Conservation (phyloP, 2,888 invertebrate genomes). For the Acronicta aceris region DNA sequence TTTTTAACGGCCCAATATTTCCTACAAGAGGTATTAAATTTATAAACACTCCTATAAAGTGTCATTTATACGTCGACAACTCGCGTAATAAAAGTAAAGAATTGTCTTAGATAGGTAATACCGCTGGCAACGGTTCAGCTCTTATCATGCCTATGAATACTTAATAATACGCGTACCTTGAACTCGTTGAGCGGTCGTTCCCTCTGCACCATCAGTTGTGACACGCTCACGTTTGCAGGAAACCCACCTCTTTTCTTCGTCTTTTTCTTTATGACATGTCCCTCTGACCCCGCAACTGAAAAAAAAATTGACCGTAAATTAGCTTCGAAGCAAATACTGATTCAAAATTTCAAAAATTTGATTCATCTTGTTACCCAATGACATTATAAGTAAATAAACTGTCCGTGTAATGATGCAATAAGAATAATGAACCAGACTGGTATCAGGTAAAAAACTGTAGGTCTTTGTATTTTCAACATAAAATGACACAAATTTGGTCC, state of each 20-base stretch:
- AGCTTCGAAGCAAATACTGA: not conserved
- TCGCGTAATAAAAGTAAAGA: conserved; percentile 35
- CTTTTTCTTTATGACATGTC: conserved; percentile 89
- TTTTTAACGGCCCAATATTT: not conserved
- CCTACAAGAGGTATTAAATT: not conserved
- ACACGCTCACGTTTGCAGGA: conserved; percentile 90
- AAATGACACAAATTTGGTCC: too few relatives aligned
- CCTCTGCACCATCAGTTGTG: conserved; percentile 91
- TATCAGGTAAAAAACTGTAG: too few relatives aligned
- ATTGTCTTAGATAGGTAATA: conserved; percentile 58
- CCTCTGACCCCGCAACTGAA: conserved; percentile 79
- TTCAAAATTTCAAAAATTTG: not conserved
- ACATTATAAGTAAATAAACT: too few relatives aligned
- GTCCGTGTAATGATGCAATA: too few relatives aligned
- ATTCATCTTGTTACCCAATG: too few relatives aligned
- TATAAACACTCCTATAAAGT: conserved; percentile 3
- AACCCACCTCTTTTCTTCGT: conserved; percentile 90
- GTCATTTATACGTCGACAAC: conserved; percentile 15
- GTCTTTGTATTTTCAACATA: too few relatives aligned
- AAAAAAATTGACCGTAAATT: conserved; percentile 42
- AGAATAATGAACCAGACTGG: too few relatives aligned
- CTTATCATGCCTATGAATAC: conserved; percentile 77
- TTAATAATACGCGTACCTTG: conserved; percentile 76
- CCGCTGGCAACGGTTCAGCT: conserved; percentile 74
- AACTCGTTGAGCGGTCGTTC: conserved; percentile 89